These are phyloP conservation scores for Macrotrachela quadricornifera DNA, from an alignment of 1,140 invertebrate genomes.

Conservation along the genomic window DNA sequence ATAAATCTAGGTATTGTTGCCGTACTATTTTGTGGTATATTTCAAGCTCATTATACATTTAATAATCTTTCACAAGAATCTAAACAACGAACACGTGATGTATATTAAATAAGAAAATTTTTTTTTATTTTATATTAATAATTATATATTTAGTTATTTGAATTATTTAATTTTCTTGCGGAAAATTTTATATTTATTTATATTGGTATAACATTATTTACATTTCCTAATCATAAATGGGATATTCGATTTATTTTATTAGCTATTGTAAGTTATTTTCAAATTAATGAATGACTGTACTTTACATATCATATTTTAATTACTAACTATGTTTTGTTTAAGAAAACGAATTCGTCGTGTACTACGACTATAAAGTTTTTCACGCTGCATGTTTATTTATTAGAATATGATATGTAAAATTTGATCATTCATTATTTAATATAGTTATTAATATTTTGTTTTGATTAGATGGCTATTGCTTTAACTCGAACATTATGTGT, in stretches of 20 bases:
- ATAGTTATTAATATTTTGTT: conserved; percentile 12
- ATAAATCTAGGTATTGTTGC: conserved; percentile 40
- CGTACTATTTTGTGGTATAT: conserved; percentile 91
- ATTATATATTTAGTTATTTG: conserved; percentile 50
- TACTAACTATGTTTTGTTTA: no score
- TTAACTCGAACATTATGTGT: conserved; percentile 74
- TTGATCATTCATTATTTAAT: conserved; percentile 8
- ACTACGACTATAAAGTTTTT: no score
- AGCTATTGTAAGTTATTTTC: conserved; percentile 53
- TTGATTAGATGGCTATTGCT: conserved; percentile 48
- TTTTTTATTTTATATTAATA: not conserved
- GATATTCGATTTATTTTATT: conserved; percentile 69
- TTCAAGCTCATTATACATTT: conserved; percentile 95
- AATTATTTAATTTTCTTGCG: conserved; percentile 78
- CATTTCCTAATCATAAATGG: conserved; percentile 80
- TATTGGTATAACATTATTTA: conserved; percentile 95
- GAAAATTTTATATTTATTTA: conserved; percentile 98
- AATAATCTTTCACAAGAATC: conserved; percentile 77
- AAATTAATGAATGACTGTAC: not conserved
- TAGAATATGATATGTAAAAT: no score
- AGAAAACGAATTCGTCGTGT: no score
- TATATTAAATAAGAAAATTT: conserved; percentile 10
- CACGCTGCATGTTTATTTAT: no score
- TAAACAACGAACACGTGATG: conserved; percentile 59
- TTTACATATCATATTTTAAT: no score